Base-by-base conservation (phyloP, 1,140 invertebrate genomes). In the Brachionus plicatilis region DNA sequence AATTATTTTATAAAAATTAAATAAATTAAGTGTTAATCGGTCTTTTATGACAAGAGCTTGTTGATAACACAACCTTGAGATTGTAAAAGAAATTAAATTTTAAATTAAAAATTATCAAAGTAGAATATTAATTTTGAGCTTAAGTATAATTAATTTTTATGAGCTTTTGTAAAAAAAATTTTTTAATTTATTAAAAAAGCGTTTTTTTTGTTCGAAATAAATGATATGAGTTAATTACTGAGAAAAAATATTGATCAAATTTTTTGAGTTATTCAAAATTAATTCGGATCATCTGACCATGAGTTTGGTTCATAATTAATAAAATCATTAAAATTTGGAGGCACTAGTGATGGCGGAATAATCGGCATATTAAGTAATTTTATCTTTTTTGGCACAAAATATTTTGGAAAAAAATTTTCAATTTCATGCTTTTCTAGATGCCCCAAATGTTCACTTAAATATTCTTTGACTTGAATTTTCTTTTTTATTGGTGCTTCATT, bases 291-390 rank as follows among this genome's bases (percentile, higher is more conserved):
- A 76, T 24, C 27, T 50, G 20, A 8, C 72, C 72, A 76, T 14
- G 72, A 76, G 27, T 76, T 76, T 9, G 72, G 72, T 29, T 76
- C 72, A 76, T 76, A 76, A 47, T 76, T 76, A 14, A 76, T 14
- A 76, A 50, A 76, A 50, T 76, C 72, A 29, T 76, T 53, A 50
- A 29, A 53, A 50, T 11, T 76, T 50, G 72, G 72, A 27, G 72
- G 43, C 43, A 50, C 47, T 50, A 76, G 14, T 27, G 72, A 76
- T 29, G 72, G 72, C 1, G 72, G 72, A 27, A 76, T 7, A 2
- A 47, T 5, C 4, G 43, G 14, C 43, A 47, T 9, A 47, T 76
- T 50, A 5, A 47, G 27, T 9, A 27, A 1, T 37, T 12, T 27
- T 37, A 76, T 27, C 50, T 76, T 47, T 50, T 47, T 76, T 9